Evolutionary conservation across 2,113 vertebrate genomes (phyloP), one percentile per base, ranked within the genome.

Genomic region (Brienomyrus brachyistius): DNA sequence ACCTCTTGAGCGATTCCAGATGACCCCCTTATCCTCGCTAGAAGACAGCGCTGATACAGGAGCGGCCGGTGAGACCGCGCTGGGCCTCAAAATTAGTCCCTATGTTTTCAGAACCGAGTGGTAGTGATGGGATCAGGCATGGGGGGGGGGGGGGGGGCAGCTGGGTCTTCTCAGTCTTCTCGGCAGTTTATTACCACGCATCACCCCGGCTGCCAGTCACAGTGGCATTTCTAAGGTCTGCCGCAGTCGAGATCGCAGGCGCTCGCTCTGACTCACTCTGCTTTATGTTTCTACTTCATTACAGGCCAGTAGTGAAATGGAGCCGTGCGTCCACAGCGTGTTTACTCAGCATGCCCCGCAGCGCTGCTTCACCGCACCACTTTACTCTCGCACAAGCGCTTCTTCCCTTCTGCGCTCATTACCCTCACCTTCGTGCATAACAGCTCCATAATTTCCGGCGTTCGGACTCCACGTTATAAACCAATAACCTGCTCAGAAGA

Each of bases 1-100:
- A 59, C 85, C 89, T 89, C 90, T 66, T 54, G 88, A 91, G 89
- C 19, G 86, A 90, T 54, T 70, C 87, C 27, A 89, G 88, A 83
- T 80, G 59, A 89, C 85, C 40, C 40, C 40, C 31, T 31, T 43
- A 10, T 35, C 40, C 86, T 70, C 51, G n/a, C 6, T 70, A 6
- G 40, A 35, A 31, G 50, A 23, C 50, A n/a, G 74, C 11, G 27
- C 19, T 45, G 82, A 23, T 8, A 40, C 43, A 80, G 6, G 40
- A n/a, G 40, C 1, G 7, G 52, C 15, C 83, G 27, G 11, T 9
- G 9, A 31, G 27, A 59, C 6, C 7, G 10, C 9, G 23, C 9
- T 9, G 27, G 47, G 62, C 47, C 88, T 85, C 21, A 48, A 5
- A n/a, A 84, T 84, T 1, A 3, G 7, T n/a, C 82, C 21, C 43